A percentile compares a stretch with the other conserved stretches of the same genome.
Evolutionary conservation across 2,113 vertebrate genomes (phyloP).

Genomic region (Tor tambroides): DNA sequence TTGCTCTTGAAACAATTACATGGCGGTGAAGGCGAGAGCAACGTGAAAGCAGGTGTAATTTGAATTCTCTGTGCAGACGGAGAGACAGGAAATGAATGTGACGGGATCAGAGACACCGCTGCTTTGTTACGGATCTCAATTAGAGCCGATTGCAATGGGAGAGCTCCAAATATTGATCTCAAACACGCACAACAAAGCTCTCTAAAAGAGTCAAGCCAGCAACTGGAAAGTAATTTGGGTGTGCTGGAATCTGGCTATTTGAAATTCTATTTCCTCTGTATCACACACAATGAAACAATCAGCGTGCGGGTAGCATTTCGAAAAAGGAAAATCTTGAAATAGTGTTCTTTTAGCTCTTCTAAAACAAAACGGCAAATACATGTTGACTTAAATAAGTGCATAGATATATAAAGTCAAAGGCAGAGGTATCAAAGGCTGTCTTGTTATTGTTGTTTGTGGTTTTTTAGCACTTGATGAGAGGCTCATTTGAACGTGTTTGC

Average conservation of each 20-base stretch:
- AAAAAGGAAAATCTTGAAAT: neutral
- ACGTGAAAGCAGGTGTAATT: conserved; percentile 55
- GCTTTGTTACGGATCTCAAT: conserved; percentile 56
- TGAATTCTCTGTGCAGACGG: conserved; percentile 53
- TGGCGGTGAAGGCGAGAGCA: conserved; percentile 37
- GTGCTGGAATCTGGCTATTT: neutral
- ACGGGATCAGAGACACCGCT: conserved; percentile 45
- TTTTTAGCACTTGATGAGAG: conserved; percentile 24
- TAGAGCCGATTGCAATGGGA: conserved; percentile 46
- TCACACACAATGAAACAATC: neutral
- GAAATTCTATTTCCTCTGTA: conserved; percentile 12
- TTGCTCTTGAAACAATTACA: conserved; percentile 37
- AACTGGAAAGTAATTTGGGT: conserved; percentile 24
- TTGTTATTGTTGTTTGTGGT: neutral
- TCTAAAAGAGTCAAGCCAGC: conserved; percentile 5
- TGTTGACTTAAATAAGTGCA: conserved; percentile 30
- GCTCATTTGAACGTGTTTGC: conserved; percentile 52
- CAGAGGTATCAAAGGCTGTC: conserved; percentile 27
- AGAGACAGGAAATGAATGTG: conserved; percentile 53
- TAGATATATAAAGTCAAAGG: conserved; percentile 31
- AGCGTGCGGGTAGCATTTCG: neutral
- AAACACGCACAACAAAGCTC: conserved; percentile 33
- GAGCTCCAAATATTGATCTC: conserved; percentile 42
- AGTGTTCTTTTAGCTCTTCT: neutral
- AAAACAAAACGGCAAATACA: conserved; percentile 24